Evolutionary conservation across 2,888 invertebrate species (phyloP).

Genomic region (Lasioglossum zephyrum): DNA sequence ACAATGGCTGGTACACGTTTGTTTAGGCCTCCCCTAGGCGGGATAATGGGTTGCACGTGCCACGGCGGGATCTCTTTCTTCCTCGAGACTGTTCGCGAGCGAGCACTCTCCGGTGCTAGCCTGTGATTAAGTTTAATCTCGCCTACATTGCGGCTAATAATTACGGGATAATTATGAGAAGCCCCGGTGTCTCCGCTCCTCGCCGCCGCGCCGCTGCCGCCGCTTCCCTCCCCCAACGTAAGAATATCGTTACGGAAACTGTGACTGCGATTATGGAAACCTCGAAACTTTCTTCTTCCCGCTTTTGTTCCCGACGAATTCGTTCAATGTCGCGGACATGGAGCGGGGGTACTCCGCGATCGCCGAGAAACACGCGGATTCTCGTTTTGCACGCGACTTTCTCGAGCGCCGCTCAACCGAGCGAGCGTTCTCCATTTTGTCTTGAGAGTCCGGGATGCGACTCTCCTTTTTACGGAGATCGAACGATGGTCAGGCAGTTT

Average conservation of each 20-base stretch:
- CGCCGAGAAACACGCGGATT: not conserved
- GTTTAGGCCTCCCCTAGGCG: constrained; percentile 25
- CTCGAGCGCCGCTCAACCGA: not conserved
- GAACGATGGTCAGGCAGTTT: not conserved
- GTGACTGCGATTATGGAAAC: constrained; percentile 33
- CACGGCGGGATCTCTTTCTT: constrained; percentile 48
- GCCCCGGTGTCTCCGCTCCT: constrained; percentile 11
- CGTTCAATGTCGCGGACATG: not conserved
- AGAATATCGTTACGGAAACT: constrained; percentile 54
- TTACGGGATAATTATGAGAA: constrained; percentile 65
- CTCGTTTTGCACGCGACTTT: constrained; percentile 6
- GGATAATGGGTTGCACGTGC: constrained; percentile 60
- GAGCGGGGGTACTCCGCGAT: not conserved
- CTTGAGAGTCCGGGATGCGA: not conserved
- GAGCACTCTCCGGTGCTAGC: constrained; percentile 23
- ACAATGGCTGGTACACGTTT: constrained; percentile 56
- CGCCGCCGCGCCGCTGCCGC: too few relatives aligned
- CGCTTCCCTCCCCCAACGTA: constrained; percentile 17
- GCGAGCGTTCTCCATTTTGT: not conserved
- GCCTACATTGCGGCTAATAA: constrained; percentile 60
- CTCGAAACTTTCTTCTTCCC: constrained; percentile 18
- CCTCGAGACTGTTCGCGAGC: constrained; percentile 19
- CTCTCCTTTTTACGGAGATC: not conserved
- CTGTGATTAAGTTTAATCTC: constrained; percentile 65
- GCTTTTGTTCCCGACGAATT: not conserved